Evolutionary conservation across 2,888 invertebrate genomes (phyloP).

Genomic region (Neria commutata): DNA sequence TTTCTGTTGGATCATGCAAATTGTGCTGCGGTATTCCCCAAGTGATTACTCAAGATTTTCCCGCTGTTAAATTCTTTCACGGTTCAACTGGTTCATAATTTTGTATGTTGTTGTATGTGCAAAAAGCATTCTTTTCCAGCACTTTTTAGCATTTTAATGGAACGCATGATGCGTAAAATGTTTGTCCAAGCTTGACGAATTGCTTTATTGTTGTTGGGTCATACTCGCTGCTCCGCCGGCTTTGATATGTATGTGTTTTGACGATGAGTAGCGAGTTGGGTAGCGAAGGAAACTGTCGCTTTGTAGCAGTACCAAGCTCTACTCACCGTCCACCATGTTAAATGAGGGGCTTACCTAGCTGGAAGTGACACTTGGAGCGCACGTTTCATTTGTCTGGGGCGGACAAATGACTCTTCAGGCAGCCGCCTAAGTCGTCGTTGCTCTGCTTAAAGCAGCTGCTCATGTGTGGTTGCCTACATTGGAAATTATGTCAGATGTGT

Average conservation of each 20-base stretch:
- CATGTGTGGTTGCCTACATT: constrained; percentile 31
- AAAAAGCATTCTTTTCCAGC: no score
- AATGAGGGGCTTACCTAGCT: no score
- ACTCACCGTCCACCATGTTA: no score
- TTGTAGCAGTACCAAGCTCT: background rate
- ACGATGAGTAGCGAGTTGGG: no score
- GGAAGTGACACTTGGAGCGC: constrained; percentile 54
- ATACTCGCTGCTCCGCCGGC: background rate
- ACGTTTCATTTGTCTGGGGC: constrained; percentile 51
- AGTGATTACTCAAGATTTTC: no score
- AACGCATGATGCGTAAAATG: constrained; percentile 59
- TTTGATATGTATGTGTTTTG: no score
- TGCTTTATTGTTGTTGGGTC: constrained; percentile 27
- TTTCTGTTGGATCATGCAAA: no score
- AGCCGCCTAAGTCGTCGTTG: constrained; percentile 10
- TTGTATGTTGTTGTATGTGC: constrained; percentile 24
- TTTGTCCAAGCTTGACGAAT: constrained; percentile 58
- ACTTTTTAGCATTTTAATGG: constrained; percentile 38
- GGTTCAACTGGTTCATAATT: background rate
- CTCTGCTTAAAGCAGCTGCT: constrained; percentile 23
- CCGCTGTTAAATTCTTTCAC: constrained; percentile 14
- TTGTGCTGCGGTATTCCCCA: no score
- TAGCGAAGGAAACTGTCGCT: no score
- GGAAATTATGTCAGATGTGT: constrained; percentile 18
- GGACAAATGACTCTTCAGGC: constrained; percentile 42